Conservation (phyloP, 2,888 invertebrate genomes). For the Andrena bucephala region DNA sequence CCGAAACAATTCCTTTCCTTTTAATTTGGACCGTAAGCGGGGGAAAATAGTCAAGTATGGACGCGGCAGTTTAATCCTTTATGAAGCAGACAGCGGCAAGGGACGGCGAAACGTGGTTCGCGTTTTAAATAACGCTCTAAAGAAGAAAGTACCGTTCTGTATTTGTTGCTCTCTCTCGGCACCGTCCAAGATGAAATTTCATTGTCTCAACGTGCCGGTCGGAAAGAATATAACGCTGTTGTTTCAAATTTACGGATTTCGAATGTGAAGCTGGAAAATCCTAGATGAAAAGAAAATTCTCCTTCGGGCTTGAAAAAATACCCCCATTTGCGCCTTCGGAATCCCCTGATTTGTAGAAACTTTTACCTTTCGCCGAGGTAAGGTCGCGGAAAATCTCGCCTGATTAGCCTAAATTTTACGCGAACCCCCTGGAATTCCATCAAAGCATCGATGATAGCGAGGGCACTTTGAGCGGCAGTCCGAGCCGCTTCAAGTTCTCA, state of each 20-base stretch:
- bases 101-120: conserved; percentile 40
- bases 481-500: conserved; percentile 31
- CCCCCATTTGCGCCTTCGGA: not conserved
- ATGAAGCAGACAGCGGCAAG: conserved; percentile 14
- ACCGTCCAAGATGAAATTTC: conserved; percentile 8
- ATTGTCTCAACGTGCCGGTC: not conserved
- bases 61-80: conserved; percentile 34
- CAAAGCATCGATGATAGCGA: conserved; percentile 25
- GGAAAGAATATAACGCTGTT: not conserved
- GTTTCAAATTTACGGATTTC: conserved; percentile 9
- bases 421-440: not conserved
- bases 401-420: not conserved
- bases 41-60: conserved; percentile 17
- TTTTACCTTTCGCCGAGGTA: not conserved
- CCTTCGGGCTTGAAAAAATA: not conserved
- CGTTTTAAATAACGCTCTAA: conserved; percentile 20
- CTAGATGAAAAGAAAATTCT: conserved; percentile 29
- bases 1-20: conserved; percentile 8
- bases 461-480: conserved; percentile 19
- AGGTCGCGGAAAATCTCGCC: not conserved
- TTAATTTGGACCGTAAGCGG: conserved; percentile 29
- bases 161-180: not conserved
- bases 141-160: not conserved
- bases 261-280: not conserved
- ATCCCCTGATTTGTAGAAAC: too few relatives aligned